Base-by-base conservation (phyloP, 2,797 vertebrate species). In the Atherinosoma microstoma region DNA sequence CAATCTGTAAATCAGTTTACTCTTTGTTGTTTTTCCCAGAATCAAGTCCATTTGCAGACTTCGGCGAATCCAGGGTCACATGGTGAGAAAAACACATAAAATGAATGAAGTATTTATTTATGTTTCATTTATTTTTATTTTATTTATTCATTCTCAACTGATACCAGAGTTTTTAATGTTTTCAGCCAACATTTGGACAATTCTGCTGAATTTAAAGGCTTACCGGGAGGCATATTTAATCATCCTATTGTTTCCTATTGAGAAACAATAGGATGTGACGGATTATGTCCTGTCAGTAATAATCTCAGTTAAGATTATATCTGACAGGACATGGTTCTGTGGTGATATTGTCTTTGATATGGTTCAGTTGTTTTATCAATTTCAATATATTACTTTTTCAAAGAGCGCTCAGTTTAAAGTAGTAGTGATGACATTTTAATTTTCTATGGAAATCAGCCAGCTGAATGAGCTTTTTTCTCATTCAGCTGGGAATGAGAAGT, bases 51-150 rank as follows among this genome's bases (percentile, higher is more conserved):
- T 94, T 29, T 93, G 75, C 84, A 93, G 93, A 78, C 81, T 95
- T 79, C 91, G 89, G 65, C 85, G 84, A 64, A 87, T 95, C 64
- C 94, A 91, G 71, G 62, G 79, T 42, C 95, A 95, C 85, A 91
- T 95, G 94, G 94, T 95, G 82, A 93, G 72, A 58, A 67, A n/a
- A n/a, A n/a, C n/a, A n/a, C n/a, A n/a, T n/a, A n/a, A n/a, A n/a
- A n/a, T n/a, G n/a, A n/a, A n/a, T n/a, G n/a, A n/a, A n/a, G n/a
- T n/a, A n/a, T n/a, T n/a, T n/a, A n/a, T n/a, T n/a, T n/a, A n/a
- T n/a, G n/a, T n/a, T 9, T 24, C 2, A 34, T 20, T 2, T 2
- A 3, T 2, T 15, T 0, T 16, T 9, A 20, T 18, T 49, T 49
- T 49, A 8, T 49, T 8, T n/a, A 9, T 20, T 49, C n/a, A 20